These are phyloP conservation scores for Hestina assimilis DNA, from an alignment of 1,140 invertebrate species.

Conservation along the genomic window DNA sequence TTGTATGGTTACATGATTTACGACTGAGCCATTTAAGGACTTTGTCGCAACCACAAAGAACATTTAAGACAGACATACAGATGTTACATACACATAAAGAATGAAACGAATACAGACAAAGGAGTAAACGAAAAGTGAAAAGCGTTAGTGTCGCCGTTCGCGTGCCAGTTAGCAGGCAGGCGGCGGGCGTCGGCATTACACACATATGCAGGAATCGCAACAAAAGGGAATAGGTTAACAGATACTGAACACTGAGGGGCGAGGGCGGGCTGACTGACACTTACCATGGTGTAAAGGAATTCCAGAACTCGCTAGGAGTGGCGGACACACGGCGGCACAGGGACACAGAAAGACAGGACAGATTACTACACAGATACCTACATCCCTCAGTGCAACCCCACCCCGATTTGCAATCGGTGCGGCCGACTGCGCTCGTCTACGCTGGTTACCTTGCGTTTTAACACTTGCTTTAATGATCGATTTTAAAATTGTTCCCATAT, in stretches of 20 bases:
- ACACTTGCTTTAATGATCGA: conserved; percentile 70
- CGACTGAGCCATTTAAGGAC: conserved; percentile 19
- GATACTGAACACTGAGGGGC: conserved; percentile 78
- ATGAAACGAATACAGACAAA: conserved; percentile 78
- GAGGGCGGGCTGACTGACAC: conserved; percentile 84
- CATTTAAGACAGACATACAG: conserved; percentile 80
- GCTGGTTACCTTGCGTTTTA: conserved; percentile 76
- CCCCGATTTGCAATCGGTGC: conserved; percentile 67
- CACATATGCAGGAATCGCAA: conserved; percentile 75
- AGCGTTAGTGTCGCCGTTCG: conserved; percentile 64
- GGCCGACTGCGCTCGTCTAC: conserved; percentile 68
- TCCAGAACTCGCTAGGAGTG: conserved; percentile 95
- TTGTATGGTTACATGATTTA: conserved; percentile 31
- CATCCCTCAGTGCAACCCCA: conserved; percentile 78
- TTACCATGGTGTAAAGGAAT: conserved; percentile 98
- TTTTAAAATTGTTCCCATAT: conserved; percentile 60
- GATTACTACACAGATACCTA: conserved; percentile 84
- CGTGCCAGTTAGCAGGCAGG: conserved; percentile 52
- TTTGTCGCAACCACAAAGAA: conserved; percentile 72
- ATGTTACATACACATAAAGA: conserved; percentile 81
- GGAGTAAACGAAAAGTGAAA: conserved; percentile 74
- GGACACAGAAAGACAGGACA: conserved; percentile 86
- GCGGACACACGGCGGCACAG: conserved; percentile 83
- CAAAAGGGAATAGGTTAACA: conserved; percentile 77
- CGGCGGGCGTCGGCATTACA: conserved; percentile 70